Evolutionary conservation across 2,797 vertebrate genomes (phyloP), one percentile per base, ranked within the genome.

Genomic region (Lagodon rhomboides): DNA sequence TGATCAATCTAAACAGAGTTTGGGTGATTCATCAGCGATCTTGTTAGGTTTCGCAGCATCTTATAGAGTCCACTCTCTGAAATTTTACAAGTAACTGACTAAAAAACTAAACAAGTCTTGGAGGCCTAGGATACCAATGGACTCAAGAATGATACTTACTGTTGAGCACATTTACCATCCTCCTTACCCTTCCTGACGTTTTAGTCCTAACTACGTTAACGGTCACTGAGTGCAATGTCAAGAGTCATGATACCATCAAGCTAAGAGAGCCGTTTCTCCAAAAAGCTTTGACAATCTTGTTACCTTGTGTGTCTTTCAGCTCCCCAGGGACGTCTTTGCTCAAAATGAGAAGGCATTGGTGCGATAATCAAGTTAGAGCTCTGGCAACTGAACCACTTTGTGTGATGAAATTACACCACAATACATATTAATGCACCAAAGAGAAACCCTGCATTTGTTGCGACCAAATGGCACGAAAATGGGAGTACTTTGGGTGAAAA

Each of bases 351-450:
- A 65, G 64, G 63, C 87, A 82, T 73, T 76, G 86, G 86, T 77
- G 77, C 68, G 12, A 91, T 94, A 95, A 95, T 95, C 90, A 93
- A 95, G 88, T 94, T 94, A 91, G 70, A 82, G 72, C 86, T 84
- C 69, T 61, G 83, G 41, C 84, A 89, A 90, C 87, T 91, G 80
- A 86, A 90, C 86, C 93, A 94, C 93, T 95, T 93, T 94, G 91
- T 82, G 65, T 85, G 86, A 95, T 95, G 91, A 95, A 91, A 93
- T 92, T 78, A 91, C 75, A 60, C 38, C 72, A 47, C 58, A 34
- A 68, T 84, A 71, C 62, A 83, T 74, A 79, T 75, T 49, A 70
- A 85, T 76, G 80, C 56, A 49, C 47, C 67, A 69, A 68, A 77
- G 49, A 84, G 46, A 73, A 85, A 84, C 79, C 66, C 69, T 70